phyloP scores from a whole-genome alignment of 2,888 invertebrate genomes.

The Drosophila gaucha region DNA sequence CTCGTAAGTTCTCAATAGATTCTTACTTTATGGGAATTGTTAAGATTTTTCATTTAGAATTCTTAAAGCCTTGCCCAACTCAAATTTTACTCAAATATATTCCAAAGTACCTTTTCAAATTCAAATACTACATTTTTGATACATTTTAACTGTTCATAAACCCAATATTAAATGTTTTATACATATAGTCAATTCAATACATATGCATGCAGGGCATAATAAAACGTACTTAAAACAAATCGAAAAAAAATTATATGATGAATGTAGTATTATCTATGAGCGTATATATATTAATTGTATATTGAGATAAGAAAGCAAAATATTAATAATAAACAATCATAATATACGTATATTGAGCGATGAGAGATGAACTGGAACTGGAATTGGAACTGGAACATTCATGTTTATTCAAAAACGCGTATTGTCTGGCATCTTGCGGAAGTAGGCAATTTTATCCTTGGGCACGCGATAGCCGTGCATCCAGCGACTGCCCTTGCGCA shows the following conservation, averaged over 20 bases:
- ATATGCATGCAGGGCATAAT: constrained; percentile 27
- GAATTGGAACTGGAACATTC: neutral
- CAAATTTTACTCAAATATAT: neutral
- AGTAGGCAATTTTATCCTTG: constrained; percentile 92
- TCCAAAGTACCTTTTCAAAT: neutral
- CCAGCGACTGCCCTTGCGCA: constrained; percentile 95
- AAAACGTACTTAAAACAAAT: constrained; percentile 30
- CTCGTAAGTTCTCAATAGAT: neutral
- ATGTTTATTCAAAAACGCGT: constrained; percentile 92
- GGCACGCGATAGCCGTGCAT: constrained; percentile 94
- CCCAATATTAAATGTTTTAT: neutral
- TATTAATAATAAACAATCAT: constrained; percentile 31
- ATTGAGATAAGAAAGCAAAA: constrained; percentile 17
- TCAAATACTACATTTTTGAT: neutral
- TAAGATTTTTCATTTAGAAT: neutral
- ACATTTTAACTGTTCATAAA: neutral
- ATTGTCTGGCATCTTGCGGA: constrained; percentile 93
- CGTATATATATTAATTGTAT: constrained; percentile 16
- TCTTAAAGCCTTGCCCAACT: neutral
- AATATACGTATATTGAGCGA: constrained; percentile 4
- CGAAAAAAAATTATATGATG: constrained; percentile 19
- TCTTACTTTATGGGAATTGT: neutral
- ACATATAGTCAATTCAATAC: constrained; percentile 5
- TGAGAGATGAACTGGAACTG: constrained; percentile 1
- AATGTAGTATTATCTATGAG: constrained; percentile 31